Evolutionary conservation across 1,140 invertebrate genomes (phyloP).

Genomic region (Nilaparvata lugens): DNA sequence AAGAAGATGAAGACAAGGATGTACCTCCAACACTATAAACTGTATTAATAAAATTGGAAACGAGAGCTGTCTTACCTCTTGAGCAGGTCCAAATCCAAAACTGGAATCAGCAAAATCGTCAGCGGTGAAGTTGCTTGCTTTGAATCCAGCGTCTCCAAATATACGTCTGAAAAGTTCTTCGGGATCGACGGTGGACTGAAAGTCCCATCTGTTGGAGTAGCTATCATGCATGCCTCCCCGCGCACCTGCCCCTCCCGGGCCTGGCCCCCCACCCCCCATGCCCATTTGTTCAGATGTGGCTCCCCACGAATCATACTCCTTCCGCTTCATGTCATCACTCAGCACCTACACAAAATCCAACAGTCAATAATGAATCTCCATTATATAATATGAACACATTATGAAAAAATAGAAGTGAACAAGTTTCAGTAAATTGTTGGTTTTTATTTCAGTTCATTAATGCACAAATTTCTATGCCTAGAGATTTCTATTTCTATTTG

Average conservation of each 20-base stretch:
- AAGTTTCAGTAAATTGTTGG: no score
- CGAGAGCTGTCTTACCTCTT: slow-evolving; percentile 70
- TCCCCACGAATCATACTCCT: slow-evolving; percentile 91
- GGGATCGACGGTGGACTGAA: slow-evolving; percentile 81
- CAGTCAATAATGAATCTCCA: no score
- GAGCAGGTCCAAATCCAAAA: slow-evolving; percentile 83
- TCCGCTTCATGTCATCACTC: slow-evolving; percentile 83
- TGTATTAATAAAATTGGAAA: no score
- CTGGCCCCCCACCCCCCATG: slow-evolving; percentile 43
- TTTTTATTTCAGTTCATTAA: no score
- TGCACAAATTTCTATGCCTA: no score
- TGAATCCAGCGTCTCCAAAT: slow-evolving; percentile 69
- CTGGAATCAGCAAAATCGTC: slow-evolving; percentile 78
- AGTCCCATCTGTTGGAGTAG: slow-evolving; percentile 60
- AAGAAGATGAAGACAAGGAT: no score
- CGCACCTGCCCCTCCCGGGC: slow-evolving; percentile 32
- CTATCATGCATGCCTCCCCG: slow-evolving; percentile 43
- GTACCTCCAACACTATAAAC: no score
- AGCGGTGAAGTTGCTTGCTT: slow-evolving; percentile 39
- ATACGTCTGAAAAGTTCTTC: slow-evolving; percentile 93
- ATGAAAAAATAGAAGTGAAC: no score
- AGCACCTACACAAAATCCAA: slow-evolving; percentile 50
- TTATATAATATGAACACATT: no score
- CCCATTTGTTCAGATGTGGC: slow-evolving; percentile 78
- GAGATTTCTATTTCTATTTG: no score